phyloP scores from a whole-genome alignment of 2,113 vertebrate species.

The Gymnocephalus cernua region DNA sequence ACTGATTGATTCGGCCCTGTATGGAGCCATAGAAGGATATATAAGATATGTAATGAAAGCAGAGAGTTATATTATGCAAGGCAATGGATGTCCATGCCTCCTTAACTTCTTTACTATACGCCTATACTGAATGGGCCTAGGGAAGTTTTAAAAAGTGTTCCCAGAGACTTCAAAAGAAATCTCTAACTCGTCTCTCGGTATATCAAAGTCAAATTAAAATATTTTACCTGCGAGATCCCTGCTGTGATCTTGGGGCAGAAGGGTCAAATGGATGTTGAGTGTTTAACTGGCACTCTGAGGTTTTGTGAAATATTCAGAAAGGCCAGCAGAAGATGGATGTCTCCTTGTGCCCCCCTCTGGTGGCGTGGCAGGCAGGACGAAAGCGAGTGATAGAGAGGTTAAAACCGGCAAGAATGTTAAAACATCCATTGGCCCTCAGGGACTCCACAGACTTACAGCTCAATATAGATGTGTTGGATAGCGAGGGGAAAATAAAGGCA shows the following conservation, averaged over 20 bases:
- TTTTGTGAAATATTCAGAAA: constrained; percentile 78
- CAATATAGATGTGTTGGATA: constrained; percentile 72
- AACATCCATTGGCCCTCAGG: constrained; percentile 74
- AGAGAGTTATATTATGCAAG: constrained; percentile 4
- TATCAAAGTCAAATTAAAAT: constrained; percentile 68
- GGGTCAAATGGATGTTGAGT: constrained; percentile 53
- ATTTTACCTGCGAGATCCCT: constrained; percentile 55
- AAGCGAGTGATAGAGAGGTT: constrained; percentile 80
- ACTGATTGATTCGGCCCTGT: not conserved
- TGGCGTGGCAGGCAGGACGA: constrained; percentile 59
- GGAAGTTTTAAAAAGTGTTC: constrained; percentile 18
- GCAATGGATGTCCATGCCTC: not conserved
- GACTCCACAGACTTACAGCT: constrained; percentile 73
- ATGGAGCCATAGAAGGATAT: not conserved
- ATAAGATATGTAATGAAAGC: not conserved
- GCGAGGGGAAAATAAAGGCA: constrained; percentile 53
- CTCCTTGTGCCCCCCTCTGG: constrained; percentile 60
- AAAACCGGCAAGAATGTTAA: constrained; percentile 80
- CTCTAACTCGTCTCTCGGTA: constrained; percentile 19
- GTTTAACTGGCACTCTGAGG: constrained; percentile 67
- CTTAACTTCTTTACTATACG: not conserved
- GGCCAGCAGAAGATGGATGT: constrained; percentile 74
- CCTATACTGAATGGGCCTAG: not conserved
- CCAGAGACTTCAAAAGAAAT: constrained; percentile 59
- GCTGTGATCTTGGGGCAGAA: constrained; percentile 55